phyloP scores from a whole-genome alignment of 2,888 invertebrate species.

The Hydrotaea cyrtoneurina region DNA sequence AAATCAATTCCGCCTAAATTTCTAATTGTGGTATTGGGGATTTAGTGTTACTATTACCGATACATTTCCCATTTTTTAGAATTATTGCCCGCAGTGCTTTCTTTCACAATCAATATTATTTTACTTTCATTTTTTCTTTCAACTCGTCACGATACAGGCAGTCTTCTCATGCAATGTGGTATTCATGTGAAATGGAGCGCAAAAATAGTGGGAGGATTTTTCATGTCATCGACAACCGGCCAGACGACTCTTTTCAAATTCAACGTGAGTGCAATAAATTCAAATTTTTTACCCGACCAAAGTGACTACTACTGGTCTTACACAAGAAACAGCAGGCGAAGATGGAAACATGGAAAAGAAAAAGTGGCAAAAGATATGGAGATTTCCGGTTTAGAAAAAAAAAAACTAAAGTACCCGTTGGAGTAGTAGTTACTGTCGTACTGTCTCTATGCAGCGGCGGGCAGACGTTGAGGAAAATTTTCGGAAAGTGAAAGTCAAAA shows the following conservation, averaged over 20 bases:
- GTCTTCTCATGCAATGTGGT: conserved; percentile 31
- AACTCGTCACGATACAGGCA: conserved; percentile 22
- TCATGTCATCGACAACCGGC: not conserved
- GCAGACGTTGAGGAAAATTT: conserved; percentile 6
- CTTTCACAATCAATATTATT: too few relatives aligned
- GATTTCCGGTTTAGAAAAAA: conserved; percentile 33
- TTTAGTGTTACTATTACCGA: too few relatives aligned
- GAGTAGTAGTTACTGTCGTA: too few relatives aligned
- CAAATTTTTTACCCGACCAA: conserved; percentile 55
- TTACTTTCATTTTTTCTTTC: conserved; percentile 21
- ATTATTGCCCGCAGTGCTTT: too few relatives aligned
- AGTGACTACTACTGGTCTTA: conserved; percentile 11
- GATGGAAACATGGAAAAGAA: not conserved
- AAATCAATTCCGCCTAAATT: too few relatives aligned
- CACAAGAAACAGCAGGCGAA: not conserved
- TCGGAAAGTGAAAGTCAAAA: conserved; percentile 34
- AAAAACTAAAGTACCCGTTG: conserved; percentile 20
- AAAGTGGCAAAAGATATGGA: not conserved
- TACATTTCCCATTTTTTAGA: too few relatives aligned
- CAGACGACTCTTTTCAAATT: not conserved
- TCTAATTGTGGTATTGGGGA: too few relatives aligned
- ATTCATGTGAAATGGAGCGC: conserved; percentile 53
- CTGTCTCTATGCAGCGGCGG: not conserved
- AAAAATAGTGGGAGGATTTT: conserved; percentile 65
- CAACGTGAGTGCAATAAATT: conserved; percentile 31